Evolutionary conservation across 92 coral and sea anemone species (phyloP).

Genomic region (Desmophyllum pertusum): DNA sequence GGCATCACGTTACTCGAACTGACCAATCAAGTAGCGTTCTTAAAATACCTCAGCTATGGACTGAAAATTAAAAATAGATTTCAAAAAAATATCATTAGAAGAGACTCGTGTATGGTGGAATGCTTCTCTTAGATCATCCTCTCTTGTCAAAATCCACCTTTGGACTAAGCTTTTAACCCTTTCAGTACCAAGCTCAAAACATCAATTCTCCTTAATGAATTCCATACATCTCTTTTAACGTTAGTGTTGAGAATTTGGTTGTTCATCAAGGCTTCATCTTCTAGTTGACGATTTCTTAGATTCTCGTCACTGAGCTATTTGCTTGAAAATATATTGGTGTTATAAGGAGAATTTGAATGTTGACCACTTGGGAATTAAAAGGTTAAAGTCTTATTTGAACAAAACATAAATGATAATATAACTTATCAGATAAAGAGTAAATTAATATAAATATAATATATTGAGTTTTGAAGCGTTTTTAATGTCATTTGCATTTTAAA

Average conservation of each 20-base stretch:
- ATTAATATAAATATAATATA: constrained; percentile 9
- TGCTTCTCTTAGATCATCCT: too few relatives aligned
- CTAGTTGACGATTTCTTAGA: too few relatives aligned
- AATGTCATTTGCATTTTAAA: not conserved
- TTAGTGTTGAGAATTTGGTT: not conserved
- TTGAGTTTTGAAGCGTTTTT: not conserved
- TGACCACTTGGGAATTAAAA: not conserved
- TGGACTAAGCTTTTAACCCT: too few relatives aligned
- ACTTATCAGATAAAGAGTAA: not conserved
- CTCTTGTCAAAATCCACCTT: not conserved
- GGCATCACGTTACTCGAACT: too few relatives aligned
- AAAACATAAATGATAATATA: not conserved
- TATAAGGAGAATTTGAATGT: not conserved
- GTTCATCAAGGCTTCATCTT: not conserved
- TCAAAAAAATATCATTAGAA: too few relatives aligned
- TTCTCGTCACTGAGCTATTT: too few relatives aligned
- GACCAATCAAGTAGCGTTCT: too few relatives aligned
- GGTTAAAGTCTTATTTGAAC: constrained; percentile 2
- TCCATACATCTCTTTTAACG: not conserved
- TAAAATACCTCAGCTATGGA: too few relatives aligned
- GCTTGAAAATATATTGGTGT: not conserved
- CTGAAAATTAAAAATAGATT: too few relatives aligned
- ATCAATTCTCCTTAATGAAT: too few relatives aligned
- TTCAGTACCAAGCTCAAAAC: too few relatives aligned
- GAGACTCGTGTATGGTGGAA: too few relatives aligned